phyloP scores from a whole-genome alignment of 2,888 invertebrate genomes.

The Apodemia mormo region DNA sequence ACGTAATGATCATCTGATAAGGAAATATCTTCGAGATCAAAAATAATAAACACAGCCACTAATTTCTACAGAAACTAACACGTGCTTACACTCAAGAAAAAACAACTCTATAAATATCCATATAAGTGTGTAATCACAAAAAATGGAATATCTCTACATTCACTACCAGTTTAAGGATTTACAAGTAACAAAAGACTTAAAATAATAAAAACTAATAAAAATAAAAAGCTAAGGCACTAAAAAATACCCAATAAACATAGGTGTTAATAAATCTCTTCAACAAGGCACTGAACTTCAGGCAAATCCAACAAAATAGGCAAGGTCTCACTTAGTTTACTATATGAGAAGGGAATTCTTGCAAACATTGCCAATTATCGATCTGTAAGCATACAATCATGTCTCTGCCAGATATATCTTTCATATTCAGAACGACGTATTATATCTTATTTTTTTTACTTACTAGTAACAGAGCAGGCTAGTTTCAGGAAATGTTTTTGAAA shows the following conservation, averaged over 20 bases:
- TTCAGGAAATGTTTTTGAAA: not conserved
- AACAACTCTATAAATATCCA: not conserved
- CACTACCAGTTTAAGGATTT: too few species aligned
- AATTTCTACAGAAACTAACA: not conserved
- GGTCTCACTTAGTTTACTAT: slow-evolving; percentile 26
- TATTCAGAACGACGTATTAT: slow-evolving; percentile 20
- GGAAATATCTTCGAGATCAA: not conserved
- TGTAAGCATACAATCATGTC: slow-evolving; percentile 22
- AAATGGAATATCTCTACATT: too few species aligned
- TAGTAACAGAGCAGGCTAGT: not conserved
- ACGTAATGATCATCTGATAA: not conserved
- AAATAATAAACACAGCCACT: not conserved
- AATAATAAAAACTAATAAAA: too few species aligned
- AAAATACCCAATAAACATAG: too few species aligned
- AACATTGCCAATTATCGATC: slow-evolving; percentile 29
- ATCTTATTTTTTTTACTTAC: not conserved
- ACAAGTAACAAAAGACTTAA: too few species aligned
- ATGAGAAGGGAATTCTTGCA: slow-evolving; percentile 30
- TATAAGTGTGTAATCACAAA: too few species aligned
- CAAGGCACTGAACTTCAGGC: not conserved
- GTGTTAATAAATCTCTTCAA: not conserved
- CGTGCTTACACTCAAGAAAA: not conserved
- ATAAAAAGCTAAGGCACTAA: too few species aligned
- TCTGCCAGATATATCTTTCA: slow-evolving; percentile 29
- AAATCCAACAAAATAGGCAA: slow-evolving; percentile 24